Evolutionary conservation across 2,113 vertebrate genomes (phyloP).

Genomic region (Oreochromis aureus): DNA sequence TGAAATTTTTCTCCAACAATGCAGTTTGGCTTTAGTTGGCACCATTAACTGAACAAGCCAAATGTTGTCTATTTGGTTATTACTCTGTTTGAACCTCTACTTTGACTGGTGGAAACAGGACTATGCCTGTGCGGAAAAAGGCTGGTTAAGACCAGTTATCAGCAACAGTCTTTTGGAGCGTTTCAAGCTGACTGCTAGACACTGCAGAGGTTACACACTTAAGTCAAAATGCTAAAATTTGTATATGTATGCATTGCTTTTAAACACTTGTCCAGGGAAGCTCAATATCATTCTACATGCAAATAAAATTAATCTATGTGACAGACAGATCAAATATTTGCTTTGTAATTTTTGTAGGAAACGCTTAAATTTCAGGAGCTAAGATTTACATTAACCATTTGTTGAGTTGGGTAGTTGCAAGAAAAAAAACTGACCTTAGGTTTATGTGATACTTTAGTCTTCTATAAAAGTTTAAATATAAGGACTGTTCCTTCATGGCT

Average conservation of each 20-base stretch:
- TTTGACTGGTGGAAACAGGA: not conserved
- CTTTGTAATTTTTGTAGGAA: not conserved
- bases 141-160: not conserved
- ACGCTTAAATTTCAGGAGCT: fast-evolving
- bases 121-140: not conserved
- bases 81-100: not conserved
- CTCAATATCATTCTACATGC: not conserved
- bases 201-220: not conserved
- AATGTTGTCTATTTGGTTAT: not conserved
- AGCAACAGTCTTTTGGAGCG: not conserved
- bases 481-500: not conserved
- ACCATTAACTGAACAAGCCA: not conserved
- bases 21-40: not conserved
- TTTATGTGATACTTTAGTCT: not conserved
- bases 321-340: not conserved
- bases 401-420: not conserved
- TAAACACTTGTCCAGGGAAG: not conserved
- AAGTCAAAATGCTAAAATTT: not conserved
- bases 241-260: not conserved
- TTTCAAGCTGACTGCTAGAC: not conserved
- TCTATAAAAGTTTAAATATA: not conserved
- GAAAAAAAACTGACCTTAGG: not conserved
- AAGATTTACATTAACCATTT: not conserved
- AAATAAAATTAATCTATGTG: not conserved
- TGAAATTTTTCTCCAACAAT: not conserved